Percentiles rank a stretch among this genome's conserved stretches.
phyloP scores from a whole-genome alignment of 2,888 invertebrate genomes.

The Globia sparganii region DNA sequence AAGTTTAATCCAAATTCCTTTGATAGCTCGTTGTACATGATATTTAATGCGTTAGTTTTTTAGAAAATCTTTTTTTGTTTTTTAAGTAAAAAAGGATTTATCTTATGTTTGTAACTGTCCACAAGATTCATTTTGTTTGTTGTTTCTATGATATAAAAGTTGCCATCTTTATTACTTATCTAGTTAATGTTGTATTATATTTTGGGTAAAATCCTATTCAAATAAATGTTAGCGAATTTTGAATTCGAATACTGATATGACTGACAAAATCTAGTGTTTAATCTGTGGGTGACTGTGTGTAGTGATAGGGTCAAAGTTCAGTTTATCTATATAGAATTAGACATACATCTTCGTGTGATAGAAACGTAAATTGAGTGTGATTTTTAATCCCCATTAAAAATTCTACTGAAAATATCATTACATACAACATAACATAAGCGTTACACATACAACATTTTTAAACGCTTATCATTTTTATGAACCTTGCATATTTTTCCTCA shows the following conservation, averaged over 20 bases:
- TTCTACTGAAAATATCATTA: neutral
- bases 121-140: neutral
- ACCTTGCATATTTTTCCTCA: constrained; percentile 6
- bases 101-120: constrained; percentile 8
- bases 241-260: neutral
- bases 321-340: too few species aligned
- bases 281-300: neutral
- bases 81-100: neutral
- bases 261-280: too few species aligned
- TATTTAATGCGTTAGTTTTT: constrained; percentile 20
- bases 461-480: neutral
- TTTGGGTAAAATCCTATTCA: too few species aligned
- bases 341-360: too few species aligned
- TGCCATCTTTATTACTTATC: constrained; percentile 32
- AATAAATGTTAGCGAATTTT: neutral
- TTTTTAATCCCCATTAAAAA: neutral
- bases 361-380: neutral
- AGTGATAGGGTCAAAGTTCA: too few species aligned
- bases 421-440: too few species aligned
- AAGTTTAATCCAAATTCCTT: constrained; percentile 57
- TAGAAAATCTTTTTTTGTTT: constrained; percentile 3
- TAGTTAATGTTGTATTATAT: neutral
- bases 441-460: neutral
- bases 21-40: constrained; percentile 59
- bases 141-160: neutral